Percentiles rank a stretch among this genome's conserved stretches.
These are phyloP conservation scores for Chelidonichthys spinosus DNA, from an alignment of 2,797 vertebrate species.

Conservation along the genomic window DNA sequence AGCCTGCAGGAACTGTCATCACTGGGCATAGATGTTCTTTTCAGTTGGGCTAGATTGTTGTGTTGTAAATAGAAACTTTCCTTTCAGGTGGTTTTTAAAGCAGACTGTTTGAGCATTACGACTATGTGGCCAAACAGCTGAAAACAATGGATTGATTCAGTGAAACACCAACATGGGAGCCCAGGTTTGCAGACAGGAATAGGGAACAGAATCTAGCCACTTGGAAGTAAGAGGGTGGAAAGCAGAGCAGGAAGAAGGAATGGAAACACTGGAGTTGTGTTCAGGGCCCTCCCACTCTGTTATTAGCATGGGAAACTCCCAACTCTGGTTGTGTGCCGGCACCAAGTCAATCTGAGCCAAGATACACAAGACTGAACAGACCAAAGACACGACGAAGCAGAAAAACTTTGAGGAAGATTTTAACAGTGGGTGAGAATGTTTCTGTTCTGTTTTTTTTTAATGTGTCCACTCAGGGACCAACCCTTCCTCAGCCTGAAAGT, in stretches of 20 bases:
- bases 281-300: constrained; percentile 65
- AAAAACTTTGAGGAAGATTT: constrained; percentile 8
- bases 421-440: constrained; percentile 1
- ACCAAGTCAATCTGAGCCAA: constrained; percentile 61
- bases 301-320: constrained; percentile 72
- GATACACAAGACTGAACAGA: constrained; percentile 43
- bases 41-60: not conserved
- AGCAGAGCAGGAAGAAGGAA: constrained; percentile 57
- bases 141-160: constrained; percentile 51
- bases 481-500: not conserved
- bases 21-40: not conserved
- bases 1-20: constrained; percentile 3
- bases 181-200: not conserved
- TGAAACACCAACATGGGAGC: constrained; percentile 5
- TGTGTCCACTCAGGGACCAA: not conserved
- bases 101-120: constrained; percentile 13
- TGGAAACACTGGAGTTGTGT: constrained; percentile 60
- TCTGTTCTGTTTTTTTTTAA: not conserved
- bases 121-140: constrained; percentile 7
- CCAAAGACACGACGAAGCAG: not conserved
- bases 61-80: constrained; percentile 1
- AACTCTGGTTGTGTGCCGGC: constrained; percentile 60
- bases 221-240: constrained; percentile 26
- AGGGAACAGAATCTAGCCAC: constrained; percentile 5
- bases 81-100: constrained; percentile 3